Conservation (phyloP, 1,140 invertebrate genomes). For the Drosophila littoralis region DNA sequence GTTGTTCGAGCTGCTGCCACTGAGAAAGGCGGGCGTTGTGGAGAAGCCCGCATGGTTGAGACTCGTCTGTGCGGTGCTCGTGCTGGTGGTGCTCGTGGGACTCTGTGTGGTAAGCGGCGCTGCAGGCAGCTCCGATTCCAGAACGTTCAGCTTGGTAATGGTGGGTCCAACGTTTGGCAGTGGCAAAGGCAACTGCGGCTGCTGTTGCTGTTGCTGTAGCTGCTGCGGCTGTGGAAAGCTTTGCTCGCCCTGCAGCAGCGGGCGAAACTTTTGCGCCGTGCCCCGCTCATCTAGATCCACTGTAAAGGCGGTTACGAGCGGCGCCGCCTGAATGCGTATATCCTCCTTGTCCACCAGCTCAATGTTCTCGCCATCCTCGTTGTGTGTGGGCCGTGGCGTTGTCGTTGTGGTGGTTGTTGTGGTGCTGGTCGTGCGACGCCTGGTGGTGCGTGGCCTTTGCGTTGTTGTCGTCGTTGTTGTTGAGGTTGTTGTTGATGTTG, state of each 20-base stretch:
- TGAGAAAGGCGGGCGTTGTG: constrained; percentile 62
- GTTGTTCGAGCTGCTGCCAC: constrained; percentile 50
- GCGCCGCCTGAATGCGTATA: constrained; percentile 92
- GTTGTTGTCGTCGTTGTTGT: constrained; percentile 84
- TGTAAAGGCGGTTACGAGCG: constrained; percentile 92
- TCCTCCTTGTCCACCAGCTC: constrained; percentile 88
- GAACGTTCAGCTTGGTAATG: constrained; percentile 76
- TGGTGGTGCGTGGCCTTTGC: constrained; percentile 85
- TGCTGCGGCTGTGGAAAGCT: constrained; percentile 62
- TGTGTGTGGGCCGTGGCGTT: constrained; percentile 86
- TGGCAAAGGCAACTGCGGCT: constrained; percentile 22
- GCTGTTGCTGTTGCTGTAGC: constrained; percentile 25
- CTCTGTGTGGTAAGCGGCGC: constrained; percentile 66
- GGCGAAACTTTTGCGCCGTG: constrained; percentile 90
- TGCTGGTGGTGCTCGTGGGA: constrained; percentile 46
- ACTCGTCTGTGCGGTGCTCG: constrained; percentile 53
- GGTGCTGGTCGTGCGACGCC: constrained; percentile 85
- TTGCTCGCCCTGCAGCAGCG: constrained; percentile 85
- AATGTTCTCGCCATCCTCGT: constrained; percentile 88
- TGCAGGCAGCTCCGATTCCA: constrained; percentile 60
- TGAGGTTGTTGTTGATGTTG: constrained; percentile 84
- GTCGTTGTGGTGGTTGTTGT: constrained; percentile 86
- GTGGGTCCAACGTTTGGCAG: constrained; percentile 71
- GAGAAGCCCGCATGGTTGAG: constrained; percentile 43
- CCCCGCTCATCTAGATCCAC: constrained; percentile 92